A percentile compares a stretch with the other conserved stretches of the same genome.
Conservation (phyloP, 2,888 invertebrate species). For the Incurvaria masculella region DNA sequence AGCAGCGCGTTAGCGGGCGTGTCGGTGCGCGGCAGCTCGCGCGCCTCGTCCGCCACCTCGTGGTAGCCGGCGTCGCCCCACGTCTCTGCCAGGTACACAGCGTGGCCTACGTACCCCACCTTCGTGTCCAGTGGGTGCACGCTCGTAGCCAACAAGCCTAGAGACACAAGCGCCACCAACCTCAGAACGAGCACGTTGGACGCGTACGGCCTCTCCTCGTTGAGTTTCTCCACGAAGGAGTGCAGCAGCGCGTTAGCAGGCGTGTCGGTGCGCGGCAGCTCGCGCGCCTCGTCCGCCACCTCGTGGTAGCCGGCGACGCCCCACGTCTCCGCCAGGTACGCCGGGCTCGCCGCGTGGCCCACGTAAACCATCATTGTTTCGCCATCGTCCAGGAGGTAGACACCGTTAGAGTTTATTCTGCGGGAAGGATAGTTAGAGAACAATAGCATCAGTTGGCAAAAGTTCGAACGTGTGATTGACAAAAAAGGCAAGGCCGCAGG, state of each 20-base stretch:
- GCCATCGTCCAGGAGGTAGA: slow-evolving; percentile 89
- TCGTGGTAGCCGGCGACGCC: slow-evolving; percentile 71
- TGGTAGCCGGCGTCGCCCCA: slow-evolving; percentile 73
- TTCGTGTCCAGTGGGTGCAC: slow-evolving; percentile 89
- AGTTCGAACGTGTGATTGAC: too few species aligned
- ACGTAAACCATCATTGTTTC: slow-evolving; percentile 79
- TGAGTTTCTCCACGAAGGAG: slow-evolving; percentile 77
- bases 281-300: slow-evolving; percentile 74
- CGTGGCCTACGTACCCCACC: slow-evolving; percentile 80
- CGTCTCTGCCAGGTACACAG: slow-evolving; percentile 72
- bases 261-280: slow-evolving; percentile 75
- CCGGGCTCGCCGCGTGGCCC: slow-evolving; percentile 71
- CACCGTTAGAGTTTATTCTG: slow-evolving; percentile 73
- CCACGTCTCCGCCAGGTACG: slow-evolving; percentile 74
- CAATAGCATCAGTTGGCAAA: slow-evolving; percentile 9
- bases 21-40: slow-evolving; percentile 73
- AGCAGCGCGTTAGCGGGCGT: slow-evolving; percentile 71
- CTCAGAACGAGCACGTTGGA: slow-evolving; percentile 78
- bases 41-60: slow-evolving; percentile 74
- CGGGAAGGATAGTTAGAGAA: slow-evolving; percentile 4
- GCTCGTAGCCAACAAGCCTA: too few species aligned
- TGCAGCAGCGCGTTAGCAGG: slow-evolving; percentile 71
- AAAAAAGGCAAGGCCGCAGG: neutral
- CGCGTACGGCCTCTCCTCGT: slow-evolving; percentile 80
- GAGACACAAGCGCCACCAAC: too few species aligned